Evolutionary conservation across 2,888 invertebrate genomes (phyloP).

Genomic region (Drosophila anomelani): DNA sequence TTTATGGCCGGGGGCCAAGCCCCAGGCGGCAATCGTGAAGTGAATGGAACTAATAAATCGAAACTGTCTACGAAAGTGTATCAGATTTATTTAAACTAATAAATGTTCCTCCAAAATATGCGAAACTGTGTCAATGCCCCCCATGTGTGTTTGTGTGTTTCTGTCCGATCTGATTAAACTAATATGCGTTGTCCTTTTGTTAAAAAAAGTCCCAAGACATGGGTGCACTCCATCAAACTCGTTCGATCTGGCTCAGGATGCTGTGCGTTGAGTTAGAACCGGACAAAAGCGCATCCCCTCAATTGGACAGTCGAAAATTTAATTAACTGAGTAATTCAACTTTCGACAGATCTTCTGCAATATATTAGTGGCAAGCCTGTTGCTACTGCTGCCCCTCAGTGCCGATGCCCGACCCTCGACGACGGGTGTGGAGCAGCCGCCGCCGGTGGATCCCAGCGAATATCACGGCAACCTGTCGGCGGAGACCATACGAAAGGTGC

Average conservation of each 20-base stretch:
- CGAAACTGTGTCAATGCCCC: conserved; percentile 12
- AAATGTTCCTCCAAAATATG: too few relatives aligned
- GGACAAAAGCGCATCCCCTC: conserved; percentile 16
- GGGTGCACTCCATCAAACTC: not conserved
- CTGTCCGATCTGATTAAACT: conserved; percentile 2
- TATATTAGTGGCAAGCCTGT: conserved; percentile 27
- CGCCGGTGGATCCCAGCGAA: conserved; percentile 62
- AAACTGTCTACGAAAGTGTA: conserved; percentile 13
- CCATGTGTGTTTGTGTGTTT: not conserved
- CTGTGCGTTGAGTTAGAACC: conserved; percentile 8
- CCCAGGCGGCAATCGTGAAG: conserved; percentile 15
- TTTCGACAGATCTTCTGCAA: conserved; percentile 49
- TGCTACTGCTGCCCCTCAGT: conserved; percentile 52
- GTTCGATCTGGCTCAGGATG: conserved; percentile 23
- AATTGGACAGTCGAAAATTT: conserved; percentile 23
- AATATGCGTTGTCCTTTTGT: conserved; percentile 10
- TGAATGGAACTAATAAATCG: conserved; percentile 15
- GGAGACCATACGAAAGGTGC: conserved; percentile 80
- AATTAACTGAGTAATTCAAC: conserved; percentile 18
- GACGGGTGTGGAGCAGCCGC: conserved; percentile 9
- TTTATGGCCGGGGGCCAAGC: conserved; percentile 13
- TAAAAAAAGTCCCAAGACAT: conserved; percentile 1
- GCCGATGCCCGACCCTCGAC: conserved; percentile 50
- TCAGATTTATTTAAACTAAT: conserved; percentile 17
- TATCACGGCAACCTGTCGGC: conserved; percentile 79